phyloP scores from a whole-genome alignment of 2,797 vertebrate genomes.

The Masticophis lateralis region DNA sequence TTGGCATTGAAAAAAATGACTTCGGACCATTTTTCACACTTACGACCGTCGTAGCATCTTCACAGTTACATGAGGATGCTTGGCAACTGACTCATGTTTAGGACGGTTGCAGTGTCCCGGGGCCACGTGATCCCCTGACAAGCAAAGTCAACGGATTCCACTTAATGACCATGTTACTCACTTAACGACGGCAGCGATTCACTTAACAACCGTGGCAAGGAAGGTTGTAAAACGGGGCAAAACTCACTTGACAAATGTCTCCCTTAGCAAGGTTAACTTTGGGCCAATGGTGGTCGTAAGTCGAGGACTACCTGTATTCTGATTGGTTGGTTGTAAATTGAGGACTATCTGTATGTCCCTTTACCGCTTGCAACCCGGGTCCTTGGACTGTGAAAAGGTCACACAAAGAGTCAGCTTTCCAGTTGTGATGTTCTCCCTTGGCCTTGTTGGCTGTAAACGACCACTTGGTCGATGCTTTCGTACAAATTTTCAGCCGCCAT shows the following conservation, averaged over 20 bases:
- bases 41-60: background rate
- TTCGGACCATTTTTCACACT: background rate
- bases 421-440: background rate
- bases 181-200: no score
- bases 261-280: no score
- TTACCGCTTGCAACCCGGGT: no score
- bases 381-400: background rate
- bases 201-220: no score
- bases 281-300: no score
- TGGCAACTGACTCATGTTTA: background rate
- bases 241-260: no score
- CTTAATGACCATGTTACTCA: no score
- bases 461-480: slow-evolving; percentile 1
- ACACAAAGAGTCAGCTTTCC: background rate
- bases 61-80: background rate
- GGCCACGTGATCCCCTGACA: no score
- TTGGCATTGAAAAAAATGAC: background rate
- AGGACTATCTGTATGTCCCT: background rate
- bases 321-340: background rate
- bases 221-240: no score
- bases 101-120: background rate
- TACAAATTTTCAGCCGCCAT: slow-evolving; percentile 3
- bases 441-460: background rate
- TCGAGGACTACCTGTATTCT: background rate
- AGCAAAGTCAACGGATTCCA: no score